Percentiles rank a stretch among this genome's conserved stretches.
Conservation (phyloP, 2,797 vertebrate genomes). For the Mico argentatus region DNA sequence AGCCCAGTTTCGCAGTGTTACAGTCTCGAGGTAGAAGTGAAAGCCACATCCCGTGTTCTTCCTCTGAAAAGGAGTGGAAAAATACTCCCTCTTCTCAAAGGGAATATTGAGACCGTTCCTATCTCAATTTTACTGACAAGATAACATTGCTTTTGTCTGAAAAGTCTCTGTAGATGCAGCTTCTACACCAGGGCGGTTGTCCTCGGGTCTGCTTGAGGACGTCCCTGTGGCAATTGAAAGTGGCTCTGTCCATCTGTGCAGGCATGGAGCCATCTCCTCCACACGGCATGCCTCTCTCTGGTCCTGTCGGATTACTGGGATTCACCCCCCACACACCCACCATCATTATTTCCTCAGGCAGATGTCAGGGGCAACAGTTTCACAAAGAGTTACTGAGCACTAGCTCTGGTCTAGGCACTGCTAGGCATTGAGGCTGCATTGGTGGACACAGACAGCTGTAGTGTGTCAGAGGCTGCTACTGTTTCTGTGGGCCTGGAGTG, state of each 20-base stretch:
- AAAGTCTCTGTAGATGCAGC: neutral
- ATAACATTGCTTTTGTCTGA: accelerated
- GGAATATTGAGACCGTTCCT: neutral
- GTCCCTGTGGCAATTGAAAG: neutral
- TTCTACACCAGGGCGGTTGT: accelerated
- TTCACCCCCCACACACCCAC: neutral
- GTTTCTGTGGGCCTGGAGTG: accelerated
- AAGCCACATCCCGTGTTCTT: neutral
- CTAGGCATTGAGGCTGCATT: accelerated
- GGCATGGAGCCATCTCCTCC: accelerated
- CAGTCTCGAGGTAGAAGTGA: neutral
- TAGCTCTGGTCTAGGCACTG: neutral
- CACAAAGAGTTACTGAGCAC: accelerated
- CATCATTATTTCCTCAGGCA: accelerated
- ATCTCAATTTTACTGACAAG: accelerated
- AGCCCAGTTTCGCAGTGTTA: neutral
- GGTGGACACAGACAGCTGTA: neutral
- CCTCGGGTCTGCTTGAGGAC: neutral
- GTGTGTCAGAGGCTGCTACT: accelerated
- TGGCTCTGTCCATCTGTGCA: neutral
- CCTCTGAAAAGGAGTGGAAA: neutral
- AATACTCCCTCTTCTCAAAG: neutral
- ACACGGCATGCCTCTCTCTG: accelerated
- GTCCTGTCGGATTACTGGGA: neutral
- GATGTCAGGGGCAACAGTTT: accelerated